phyloP scores from a whole-genome alignment of 1,140 invertebrate species.

The Trichonephila inaurata region DNA sequence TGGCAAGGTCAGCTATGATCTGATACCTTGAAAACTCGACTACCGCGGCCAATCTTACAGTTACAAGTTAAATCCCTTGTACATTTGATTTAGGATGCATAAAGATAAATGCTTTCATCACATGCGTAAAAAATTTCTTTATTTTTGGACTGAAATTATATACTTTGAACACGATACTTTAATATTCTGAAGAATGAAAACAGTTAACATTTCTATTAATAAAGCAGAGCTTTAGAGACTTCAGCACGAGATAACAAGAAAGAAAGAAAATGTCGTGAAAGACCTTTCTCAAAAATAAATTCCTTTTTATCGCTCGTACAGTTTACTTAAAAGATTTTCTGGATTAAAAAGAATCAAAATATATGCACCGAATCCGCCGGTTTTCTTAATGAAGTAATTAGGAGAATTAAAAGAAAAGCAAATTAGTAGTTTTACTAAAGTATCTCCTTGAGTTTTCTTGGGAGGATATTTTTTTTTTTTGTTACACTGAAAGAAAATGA shows the following conservation, averaged over 20 bases:
- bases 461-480: background rate
- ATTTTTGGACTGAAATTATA: no score
- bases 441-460: background rate
- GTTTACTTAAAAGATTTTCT: slow-evolving; percentile 12
- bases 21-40: no score
- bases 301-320: background rate
- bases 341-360: slow-evolving; percentile 10
- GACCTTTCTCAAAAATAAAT: background rate
- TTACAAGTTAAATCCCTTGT: no score
- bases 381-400: background rate
- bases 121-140: no score
- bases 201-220: no score
- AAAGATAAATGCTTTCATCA: no score
- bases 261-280: background rate
- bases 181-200: no score
- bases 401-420: background rate
- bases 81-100: no score
- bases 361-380: background rate
- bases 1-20: no score
- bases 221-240: background rate
- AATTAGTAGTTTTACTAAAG: background rate
- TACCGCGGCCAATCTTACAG: no score
- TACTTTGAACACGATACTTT: no score
- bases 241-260: background rate
- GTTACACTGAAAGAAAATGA: background rate